phyloP scores from a whole-genome alignment of 2,797 vertebrate genomes.

The Chelon auratus region DNA sequence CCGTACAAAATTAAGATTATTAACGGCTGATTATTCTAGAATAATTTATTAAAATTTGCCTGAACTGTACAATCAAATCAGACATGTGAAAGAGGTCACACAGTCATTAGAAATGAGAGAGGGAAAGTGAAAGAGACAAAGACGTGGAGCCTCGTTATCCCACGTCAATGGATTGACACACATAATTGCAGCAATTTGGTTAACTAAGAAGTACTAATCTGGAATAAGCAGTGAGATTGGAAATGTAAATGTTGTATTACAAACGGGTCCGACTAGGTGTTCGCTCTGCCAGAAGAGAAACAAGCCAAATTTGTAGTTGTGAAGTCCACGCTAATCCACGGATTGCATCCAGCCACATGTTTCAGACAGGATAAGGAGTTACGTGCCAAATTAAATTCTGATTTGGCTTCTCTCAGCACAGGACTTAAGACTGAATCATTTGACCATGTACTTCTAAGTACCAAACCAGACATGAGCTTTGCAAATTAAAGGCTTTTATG shows the following conservation, averaged over 20 bases:
- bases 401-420: constrained; percentile 75
- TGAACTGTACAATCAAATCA: constrained; percentile 37
- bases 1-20: not conserved
- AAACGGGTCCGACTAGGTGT: constrained; percentile 67
- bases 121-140: constrained; percentile 29
- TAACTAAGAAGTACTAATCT: constrained; percentile 78
- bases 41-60: constrained; percentile 20
- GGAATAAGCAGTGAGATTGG: constrained; percentile 70
- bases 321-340: constrained; percentile 82
- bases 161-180: constrained; percentile 66
- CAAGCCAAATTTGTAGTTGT: constrained; percentile 74
- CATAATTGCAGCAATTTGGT: constrained; percentile 75
- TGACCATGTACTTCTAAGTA: constrained; percentile 82
- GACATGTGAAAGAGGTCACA: constrained; percentile 29
- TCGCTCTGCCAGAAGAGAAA: constrained; percentile 67
- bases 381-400: constrained; percentile 82
- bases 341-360: constrained; percentile 82
- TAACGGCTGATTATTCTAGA: constrained; percentile 1
- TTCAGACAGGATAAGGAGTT: constrained; percentile 79
- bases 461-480: constrained; percentile 81
- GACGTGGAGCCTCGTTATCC: constrained; percentile 36
- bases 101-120: constrained; percentile 26
- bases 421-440: constrained; percentile 78
- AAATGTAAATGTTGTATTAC: constrained; percentile 73
- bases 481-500: constrained; percentile 83